Evolutionary conservation across 2,797 vertebrate genomes (phyloP).

Genomic region (Scarus forsteni): DNA sequence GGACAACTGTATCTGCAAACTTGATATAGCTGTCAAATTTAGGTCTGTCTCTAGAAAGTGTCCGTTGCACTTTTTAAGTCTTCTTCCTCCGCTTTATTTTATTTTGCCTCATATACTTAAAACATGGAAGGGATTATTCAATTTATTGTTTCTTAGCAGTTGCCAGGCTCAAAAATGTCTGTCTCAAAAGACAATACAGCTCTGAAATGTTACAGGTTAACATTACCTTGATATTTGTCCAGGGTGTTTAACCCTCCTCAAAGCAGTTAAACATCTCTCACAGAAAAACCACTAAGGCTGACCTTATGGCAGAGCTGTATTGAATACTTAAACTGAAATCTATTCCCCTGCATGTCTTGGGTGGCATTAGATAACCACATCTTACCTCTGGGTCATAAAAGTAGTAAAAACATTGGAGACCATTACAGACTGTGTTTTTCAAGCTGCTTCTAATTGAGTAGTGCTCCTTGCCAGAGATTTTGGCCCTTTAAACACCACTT

Average conservation of each 20-base stretch:
- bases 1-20: too few relatives aligned
- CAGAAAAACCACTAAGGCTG: slow-evolving; percentile 25
- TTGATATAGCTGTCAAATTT: too few relatives aligned
- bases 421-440: slow-evolving; percentile 42
- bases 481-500: slow-evolving; percentile 27
- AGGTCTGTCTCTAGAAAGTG: too few relatives aligned
- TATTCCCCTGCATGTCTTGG: slow-evolving; percentile 43
- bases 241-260: slow-evolving; percentile 34
- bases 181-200: slow-evolving; percentile 49
- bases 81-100: too few relatives aligned
- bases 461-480: slow-evolving; percentile 28
- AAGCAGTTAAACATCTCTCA: slow-evolving; percentile 46
- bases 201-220: slow-evolving; percentile 52
- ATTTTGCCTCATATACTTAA: too few relatives aligned
- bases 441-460: slow-evolving; percentile 6
- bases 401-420: slow-evolving; percentile 33
- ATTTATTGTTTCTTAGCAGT: slow-evolving; percentile 26
- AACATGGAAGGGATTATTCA: slow-evolving; percentile 12
- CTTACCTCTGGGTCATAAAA: slow-evolving; percentile 44
- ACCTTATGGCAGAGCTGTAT: slow-evolving; percentile 45
- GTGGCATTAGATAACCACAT: slow-evolving; percentile 47
- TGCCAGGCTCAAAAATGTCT: slow-evolving; percentile 33
- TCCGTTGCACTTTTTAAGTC: too few relatives aligned
- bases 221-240: slow-evolving; percentile 39
- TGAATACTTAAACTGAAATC: slow-evolving; percentile 52